Evolutionary conservation across 2,888 invertebrate genomes (phyloP), one percentile per base, ranked within the genome.

Genomic region (Melinaea menophilus): DNA sequence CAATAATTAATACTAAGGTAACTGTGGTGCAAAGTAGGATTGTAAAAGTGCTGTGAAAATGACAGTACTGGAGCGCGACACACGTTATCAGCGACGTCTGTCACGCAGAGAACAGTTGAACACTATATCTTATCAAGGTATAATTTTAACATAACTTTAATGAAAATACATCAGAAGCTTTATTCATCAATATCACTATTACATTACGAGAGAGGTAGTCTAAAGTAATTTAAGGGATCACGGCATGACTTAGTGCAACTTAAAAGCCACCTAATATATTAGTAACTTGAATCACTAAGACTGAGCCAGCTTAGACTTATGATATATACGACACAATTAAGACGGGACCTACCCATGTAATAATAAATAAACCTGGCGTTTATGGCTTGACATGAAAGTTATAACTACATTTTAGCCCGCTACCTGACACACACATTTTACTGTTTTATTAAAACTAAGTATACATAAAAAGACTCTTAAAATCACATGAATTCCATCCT

Each of bases 111-210:
- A 51, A 51, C 51, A 31, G 51, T 31, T 51, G 31, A 41, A 41
- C 41, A 41, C 9, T 41, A 9, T 51, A 51, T 51, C 31, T 51
- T 51, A 51, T 51, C 51, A 31, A 51, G 31, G 7, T 7, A 31
- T 51, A 5, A 51, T 51, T 51, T 31, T 51, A 22, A 51, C 31
- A 51, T 51, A 48, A 48, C 5, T 48, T 48, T 31, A 51, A 51
- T 51, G 51, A 51, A 51, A 51, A 51, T 31, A 31, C 22, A 51
- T n/a, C 51, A 41, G 41, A 41, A 41, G 22, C 31, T 51, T 22
- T 51, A 22, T 51, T 11, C 31, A 51, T 5, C 2, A 13, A 5
- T 9, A 11, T 9, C 3, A 41, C 3, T 51, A 51, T 31, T 51
- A 51, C 51, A 7, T 11, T 11, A 51, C 51, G 4, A 13, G 48